These are phyloP conservation scores for Alces alces DNA, from an alignment of 2,113 vertebrate species.

Conservation along the genomic window DNA sequence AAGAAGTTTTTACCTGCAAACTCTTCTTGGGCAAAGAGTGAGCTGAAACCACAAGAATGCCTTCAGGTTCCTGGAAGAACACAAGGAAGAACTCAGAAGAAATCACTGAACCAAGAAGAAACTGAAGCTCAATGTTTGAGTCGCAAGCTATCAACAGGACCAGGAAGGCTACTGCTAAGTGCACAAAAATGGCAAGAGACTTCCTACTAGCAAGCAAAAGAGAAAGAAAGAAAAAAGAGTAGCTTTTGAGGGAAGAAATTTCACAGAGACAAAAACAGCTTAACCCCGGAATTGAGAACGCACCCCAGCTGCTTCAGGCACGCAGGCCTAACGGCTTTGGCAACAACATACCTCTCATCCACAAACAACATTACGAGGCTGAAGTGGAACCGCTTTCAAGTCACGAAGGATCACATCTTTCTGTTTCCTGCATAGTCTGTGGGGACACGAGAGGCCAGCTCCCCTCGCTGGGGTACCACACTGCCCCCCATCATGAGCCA, in stretches of 20 bases:
- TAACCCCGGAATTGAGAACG: constrained; percentile 29
- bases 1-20: constrained; percentile 27
- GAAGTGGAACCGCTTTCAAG: neutral
- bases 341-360: neutral
- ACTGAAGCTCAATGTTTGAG: neutral
- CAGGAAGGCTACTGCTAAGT: neutral
- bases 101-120: neutral
- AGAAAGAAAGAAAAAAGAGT: neutral
- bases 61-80: neutral
- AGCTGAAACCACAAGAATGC: neutral
- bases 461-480: neutral
- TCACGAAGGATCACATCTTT: neutral
- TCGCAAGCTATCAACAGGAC: neutral
- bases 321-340: constrained; percentile 3
- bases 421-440: neutral
- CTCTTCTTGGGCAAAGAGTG: neutral
- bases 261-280: constrained; percentile 19
- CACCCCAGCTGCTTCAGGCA: constrained; percentile 41
- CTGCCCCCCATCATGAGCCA: neutral
- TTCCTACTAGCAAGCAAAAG: neutral
- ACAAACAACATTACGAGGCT: neutral
- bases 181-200: constrained; percentile 12
- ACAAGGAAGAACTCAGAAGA: constrained; percentile 3
- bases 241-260: constrained; percentile 35
- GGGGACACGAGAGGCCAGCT: neutral